Evolutionary conservation across 1,140 invertebrate species (phyloP).

Genomic region (Augochlora pura): DNA sequence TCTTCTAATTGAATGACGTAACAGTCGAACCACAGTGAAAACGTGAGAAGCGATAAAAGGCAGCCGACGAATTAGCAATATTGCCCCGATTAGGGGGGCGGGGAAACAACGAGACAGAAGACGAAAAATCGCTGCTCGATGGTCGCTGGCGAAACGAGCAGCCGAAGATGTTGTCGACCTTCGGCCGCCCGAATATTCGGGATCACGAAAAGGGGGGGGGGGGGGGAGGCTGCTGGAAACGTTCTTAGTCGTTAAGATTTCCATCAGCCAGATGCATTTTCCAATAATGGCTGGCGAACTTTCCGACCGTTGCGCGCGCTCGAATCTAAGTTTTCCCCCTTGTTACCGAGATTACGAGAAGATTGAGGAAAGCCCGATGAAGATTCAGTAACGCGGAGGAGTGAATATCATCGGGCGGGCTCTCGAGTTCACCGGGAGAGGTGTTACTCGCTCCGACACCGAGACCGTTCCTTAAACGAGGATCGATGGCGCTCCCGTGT

Average conservation of each 20-base stretch:
- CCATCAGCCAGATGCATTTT: constrained; percentile 11
- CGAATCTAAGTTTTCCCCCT: constrained; percentile 16
- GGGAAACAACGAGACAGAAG: no score
- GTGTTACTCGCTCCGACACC: not conserved
- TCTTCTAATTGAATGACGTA: no score
- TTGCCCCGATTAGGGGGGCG: no score
- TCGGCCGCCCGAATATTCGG: no score
- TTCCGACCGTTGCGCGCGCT: not conserved
- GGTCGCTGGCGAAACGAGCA: no score
- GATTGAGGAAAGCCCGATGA: constrained; percentile 15
- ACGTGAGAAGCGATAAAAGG: no score
- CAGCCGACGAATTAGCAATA: no score
- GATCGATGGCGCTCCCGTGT: not conserved
- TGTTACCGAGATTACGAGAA: constrained; percentile 2
- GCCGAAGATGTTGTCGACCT: no score
- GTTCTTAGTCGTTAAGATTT: constrained; percentile 6
- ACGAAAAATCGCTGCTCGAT: no score
- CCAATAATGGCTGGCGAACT: constrained; percentile 29
- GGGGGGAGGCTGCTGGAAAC: no score
- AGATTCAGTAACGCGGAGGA: constrained; percentile 20
- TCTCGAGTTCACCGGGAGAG: not conserved
- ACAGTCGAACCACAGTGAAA: no score
- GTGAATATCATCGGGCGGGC: constrained; percentile 1
- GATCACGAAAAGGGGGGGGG: no score
- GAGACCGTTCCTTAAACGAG: not conserved